Conservation (phyloP, 1,140 invertebrate genomes). For the Sitodiplosis mosellana region DNA sequence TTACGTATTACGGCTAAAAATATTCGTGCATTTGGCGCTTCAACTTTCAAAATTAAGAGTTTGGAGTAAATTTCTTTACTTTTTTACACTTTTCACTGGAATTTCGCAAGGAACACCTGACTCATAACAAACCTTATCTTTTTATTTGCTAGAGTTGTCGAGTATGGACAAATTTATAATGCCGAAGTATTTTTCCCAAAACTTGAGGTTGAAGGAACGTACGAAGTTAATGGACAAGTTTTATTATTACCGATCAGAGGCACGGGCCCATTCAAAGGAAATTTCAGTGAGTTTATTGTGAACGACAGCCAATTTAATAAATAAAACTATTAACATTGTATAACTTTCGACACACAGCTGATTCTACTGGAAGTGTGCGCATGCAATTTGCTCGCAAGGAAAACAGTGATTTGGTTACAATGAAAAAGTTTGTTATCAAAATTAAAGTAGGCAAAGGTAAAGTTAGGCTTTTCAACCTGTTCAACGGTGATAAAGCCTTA, state of each 20-base stretch:
- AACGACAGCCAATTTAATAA: not conserved
- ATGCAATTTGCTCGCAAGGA: conserved; percentile 6
- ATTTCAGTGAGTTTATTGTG: conserved; percentile 31
- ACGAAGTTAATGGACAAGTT: conserved; percentile 38
- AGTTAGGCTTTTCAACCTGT: conserved; percentile 38
- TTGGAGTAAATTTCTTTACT: conserved; percentile 28
- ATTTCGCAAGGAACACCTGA: too few species aligned
- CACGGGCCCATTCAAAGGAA: conserved; percentile 35
- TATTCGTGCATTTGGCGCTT: conserved; percentile 35
- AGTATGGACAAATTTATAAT: conserved; percentile 26
- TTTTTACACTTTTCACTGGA: too few species aligned
- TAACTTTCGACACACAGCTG: not conserved
- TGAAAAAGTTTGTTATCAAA: conserved; percentile 33
- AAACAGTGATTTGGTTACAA: conserved; percentile 30
- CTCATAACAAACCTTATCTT: conserved; percentile 5
- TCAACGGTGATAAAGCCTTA: conserved; percentile 36
- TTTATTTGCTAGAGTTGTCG: conserved; percentile 27
- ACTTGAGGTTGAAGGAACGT: conserved; percentile 35
- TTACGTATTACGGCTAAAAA: conserved; percentile 33
- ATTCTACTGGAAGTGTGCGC: not conserved
- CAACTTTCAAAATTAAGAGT: conserved; percentile 34
- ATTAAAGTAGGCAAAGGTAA: conserved; percentile 34
- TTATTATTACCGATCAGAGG: conserved; percentile 39
- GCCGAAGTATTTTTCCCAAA: conserved; percentile 33
- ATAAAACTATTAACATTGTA: too few species aligned